phyloP scores from a whole-genome alignment of 2,797 vertebrate genomes.

The Acipenser ruthenus region DNA sequence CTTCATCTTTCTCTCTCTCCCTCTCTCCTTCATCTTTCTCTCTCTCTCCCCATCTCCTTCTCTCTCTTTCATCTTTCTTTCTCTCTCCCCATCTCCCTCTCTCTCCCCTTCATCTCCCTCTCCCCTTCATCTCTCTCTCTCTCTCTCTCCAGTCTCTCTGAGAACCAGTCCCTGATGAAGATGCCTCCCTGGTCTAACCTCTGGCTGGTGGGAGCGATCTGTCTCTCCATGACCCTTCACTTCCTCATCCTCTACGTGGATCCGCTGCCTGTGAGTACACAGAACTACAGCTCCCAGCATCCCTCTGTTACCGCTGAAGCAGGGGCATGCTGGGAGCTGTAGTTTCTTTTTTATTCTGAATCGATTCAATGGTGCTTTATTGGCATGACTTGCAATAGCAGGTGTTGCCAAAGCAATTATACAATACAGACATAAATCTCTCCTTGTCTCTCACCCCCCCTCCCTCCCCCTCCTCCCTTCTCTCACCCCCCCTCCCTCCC shows the following conservation, averaged over 20 bases:
- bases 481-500: background rate
- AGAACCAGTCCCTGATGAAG: slow-evolving; percentile 68
- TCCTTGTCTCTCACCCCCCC: background rate
- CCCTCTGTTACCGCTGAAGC: background rate
- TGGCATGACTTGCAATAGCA: no score
- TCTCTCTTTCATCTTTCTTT: no score
- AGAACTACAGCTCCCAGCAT: background rate
- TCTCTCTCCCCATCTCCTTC: no score
- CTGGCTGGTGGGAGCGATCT: slow-evolving; percentile 67
- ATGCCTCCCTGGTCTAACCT: slow-evolving; percentile 71
- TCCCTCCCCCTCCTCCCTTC: background rate
- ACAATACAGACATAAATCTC: background rate
- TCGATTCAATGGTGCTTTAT: background rate
- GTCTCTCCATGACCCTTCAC: slow-evolving; percentile 67
- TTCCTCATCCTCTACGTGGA: slow-evolving; percentile 69
- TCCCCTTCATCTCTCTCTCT: no score
- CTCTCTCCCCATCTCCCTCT: no score
- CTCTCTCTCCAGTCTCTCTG: slow-evolving; percentile 49
- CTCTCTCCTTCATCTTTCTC: no score
- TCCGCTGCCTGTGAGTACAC: slow-evolving; percentile 56
- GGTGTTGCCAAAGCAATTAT: no score
- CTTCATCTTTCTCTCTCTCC: no score
- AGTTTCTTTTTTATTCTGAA: background rate
- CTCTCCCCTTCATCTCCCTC: no score
- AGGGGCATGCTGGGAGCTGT: background rate